phyloP scores from a whole-genome alignment of 2,113 vertebrate species.

The Brachyhypopomus occidentalis region DNA sequence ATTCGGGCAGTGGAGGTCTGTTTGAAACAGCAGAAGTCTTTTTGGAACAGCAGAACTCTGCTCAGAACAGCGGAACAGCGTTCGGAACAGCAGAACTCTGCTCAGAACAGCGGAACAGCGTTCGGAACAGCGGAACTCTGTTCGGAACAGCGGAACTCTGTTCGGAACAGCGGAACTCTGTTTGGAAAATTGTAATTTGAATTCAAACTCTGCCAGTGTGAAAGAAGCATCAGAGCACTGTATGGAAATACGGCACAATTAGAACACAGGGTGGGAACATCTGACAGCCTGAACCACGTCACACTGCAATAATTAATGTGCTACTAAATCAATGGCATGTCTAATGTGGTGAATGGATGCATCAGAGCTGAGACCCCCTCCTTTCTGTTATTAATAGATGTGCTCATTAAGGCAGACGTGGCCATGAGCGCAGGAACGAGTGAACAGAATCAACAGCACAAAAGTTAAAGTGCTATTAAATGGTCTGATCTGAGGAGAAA shows the following conservation, averaged over 20 bases:
- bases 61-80: background rate
- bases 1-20: slow-evolving; percentile 36
- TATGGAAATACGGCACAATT: slow-evolving; percentile 49
- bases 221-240: slow-evolving; percentile 18
- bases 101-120: no score
- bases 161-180: no score
- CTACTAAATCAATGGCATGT: slow-evolving; percentile 47
- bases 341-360: slow-evolving; percentile 39
- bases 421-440: background rate
- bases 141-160: no score
- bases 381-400: background rate
- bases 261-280: slow-evolving; percentile 10
- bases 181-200: no score
- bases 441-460: background rate
- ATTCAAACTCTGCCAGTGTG: slow-evolving; percentile 17
- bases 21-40: background rate
- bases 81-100: no score
- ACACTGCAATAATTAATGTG: slow-evolving; percentile 45
- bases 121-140: no score
- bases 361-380: background rate
- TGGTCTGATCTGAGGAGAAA: no score
- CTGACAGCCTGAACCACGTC: slow-evolving; percentile 29
- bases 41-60: background rate
- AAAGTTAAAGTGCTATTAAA: no score
- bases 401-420: background rate